These are phyloP conservation scores for Clarias gariepinus DNA, from an alignment of 2,113 vertebrate genomes.

Conservation along the genomic window DNA sequence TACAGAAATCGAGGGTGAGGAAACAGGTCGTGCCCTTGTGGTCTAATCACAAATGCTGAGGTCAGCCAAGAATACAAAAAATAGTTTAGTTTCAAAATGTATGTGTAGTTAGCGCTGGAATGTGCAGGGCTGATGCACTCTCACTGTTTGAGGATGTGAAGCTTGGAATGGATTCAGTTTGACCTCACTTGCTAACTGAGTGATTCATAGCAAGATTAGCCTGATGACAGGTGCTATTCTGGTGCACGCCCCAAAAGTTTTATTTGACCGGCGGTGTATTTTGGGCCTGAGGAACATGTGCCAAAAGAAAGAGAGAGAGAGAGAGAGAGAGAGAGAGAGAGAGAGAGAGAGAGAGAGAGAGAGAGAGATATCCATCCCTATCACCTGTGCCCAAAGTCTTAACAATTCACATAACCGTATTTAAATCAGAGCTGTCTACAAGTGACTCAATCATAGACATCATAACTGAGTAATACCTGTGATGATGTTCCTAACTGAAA, in stretches of 20 bases:
- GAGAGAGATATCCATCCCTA: neutral
- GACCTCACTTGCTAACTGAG: slow-evolving; percentile 5
- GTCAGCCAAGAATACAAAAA: slow-evolving; percentile 4
- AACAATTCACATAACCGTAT: neutral
- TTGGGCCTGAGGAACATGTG: neutral
- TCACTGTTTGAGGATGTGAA: neutral
- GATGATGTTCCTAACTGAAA: neutral
- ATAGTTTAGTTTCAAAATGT: neutral
- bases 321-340: neutral
- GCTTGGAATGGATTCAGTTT: slow-evolving; percentile 2
- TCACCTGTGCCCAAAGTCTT: neutral
- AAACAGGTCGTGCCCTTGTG: slow-evolving; percentile 16
- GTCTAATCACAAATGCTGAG: neutral
- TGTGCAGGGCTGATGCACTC: neutral
- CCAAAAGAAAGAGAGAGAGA: neutral
- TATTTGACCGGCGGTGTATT: neutral
- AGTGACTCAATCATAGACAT: neutral
- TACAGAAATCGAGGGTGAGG: slow-evolving; percentile 48
- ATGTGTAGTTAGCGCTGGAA: slow-evolving; percentile 10
- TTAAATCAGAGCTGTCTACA: neutral
- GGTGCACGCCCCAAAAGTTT: neutral
- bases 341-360: neutral
- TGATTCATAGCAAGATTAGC: slow-evolving; percentile 26
- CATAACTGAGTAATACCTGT: neutral
- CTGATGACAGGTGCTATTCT: slow-evolving; percentile 22